phyloP scores from a whole-genome alignment of 1,140 invertebrate genomes.

The Cepaea nemoralis region DNA sequence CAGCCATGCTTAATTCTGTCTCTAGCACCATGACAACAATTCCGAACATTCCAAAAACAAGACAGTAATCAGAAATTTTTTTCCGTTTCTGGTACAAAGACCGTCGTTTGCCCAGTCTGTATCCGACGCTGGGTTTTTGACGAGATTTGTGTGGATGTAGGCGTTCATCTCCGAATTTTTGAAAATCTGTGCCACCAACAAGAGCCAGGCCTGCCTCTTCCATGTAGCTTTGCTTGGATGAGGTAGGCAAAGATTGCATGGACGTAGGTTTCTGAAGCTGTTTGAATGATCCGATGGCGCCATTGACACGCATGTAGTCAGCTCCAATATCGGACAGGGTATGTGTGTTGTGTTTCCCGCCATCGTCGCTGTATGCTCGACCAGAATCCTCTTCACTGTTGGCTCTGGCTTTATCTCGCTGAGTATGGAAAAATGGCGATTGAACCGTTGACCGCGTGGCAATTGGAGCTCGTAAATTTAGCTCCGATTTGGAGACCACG shows the following conservation, averaged over 20 bases:
- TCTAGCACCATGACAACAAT: slow-evolving; percentile 99
- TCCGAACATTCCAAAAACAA: slow-evolving; percentile 98
- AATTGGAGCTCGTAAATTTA: slow-evolving; percentile 29
- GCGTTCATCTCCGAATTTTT: slow-evolving; percentile 80
- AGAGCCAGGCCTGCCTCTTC: slow-evolving; percentile 65
- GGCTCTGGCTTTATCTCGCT: slow-evolving; percentile 41
- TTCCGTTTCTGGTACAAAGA: slow-evolving; percentile 97
- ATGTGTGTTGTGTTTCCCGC: slow-evolving; percentile 42
- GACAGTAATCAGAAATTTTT: slow-evolving; percentile 96
- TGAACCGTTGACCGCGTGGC: slow-evolving; percentile 20
- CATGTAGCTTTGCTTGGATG: slow-evolving; percentile 77
- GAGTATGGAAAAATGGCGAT: slow-evolving; percentile 37
- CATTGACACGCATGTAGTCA: slow-evolving; percentile 96
- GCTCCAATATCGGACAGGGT: slow-evolving; percentile 85
- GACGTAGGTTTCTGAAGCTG: slow-evolving; percentile 95
- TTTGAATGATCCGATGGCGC: slow-evolving; percentile 94
- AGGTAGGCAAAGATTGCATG: slow-evolving; percentile 89
- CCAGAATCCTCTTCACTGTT: slow-evolving; percentile 52
- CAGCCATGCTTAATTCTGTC: slow-evolving; percentile 85
- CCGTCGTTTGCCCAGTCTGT: slow-evolving; percentile 94
- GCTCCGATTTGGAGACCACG: slow-evolving; percentile 41
- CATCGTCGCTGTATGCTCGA: slow-evolving; percentile 46
- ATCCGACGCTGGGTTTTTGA: slow-evolving; percentile 95
- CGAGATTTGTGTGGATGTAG: slow-evolving; percentile 72
- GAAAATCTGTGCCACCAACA: slow-evolving; percentile 77